These are phyloP conservation scores for Apis florea DNA, from an alignment of 1,140 invertebrate genomes.

Conservation along the genomic window DNA sequence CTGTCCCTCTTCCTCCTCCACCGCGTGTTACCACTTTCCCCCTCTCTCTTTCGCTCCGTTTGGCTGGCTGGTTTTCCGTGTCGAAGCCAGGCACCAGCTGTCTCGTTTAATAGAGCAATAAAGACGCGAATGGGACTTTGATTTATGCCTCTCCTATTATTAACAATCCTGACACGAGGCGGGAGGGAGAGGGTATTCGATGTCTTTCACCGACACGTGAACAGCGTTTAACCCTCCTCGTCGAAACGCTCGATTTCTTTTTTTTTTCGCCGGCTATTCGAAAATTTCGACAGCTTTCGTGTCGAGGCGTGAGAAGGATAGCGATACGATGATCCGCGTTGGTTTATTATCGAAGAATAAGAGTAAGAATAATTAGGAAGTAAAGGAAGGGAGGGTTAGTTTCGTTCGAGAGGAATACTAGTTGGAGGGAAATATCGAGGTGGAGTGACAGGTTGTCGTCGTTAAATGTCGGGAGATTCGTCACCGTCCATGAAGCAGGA, in stretches of 20 bases:
- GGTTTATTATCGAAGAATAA: too few relatives aligned
- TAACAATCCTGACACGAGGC: constrained; percentile 69
- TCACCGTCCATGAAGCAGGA: constrained; percentile 48
- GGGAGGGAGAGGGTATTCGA: constrained; percentile 18
- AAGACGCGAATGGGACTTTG: constrained; percentile 78
- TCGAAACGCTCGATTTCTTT: background rate
- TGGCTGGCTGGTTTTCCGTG: constrained; percentile 10
- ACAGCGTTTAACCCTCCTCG: constrained; percentile 25
- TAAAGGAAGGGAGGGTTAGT: too few relatives aligned
- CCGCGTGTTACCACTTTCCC: background rate
- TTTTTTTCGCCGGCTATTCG: too few relatives aligned
- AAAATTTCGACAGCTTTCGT: too few relatives aligned
- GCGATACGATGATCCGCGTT: too few relatives aligned
- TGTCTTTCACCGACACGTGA: background rate
- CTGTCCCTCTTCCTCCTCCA: constrained; percentile 1
- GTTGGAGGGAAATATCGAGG: background rate
- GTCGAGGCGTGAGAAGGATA: too few relatives aligned
- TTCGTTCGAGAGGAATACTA: too few relatives aligned
- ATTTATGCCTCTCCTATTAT: constrained; percentile 79
- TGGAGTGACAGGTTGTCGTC: constrained; percentile 42
- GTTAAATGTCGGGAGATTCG: constrained; percentile 39
- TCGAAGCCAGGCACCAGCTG: constrained; percentile 73
- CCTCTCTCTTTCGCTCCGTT: background rate
- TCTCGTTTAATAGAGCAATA: constrained; percentile 80
- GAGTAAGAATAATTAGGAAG: too few relatives aligned